Percentiles rank a stretch among this genome's conserved stretches.
Conservation (phyloP, 1,140 invertebrate species). For the Laupala kohalensis region DNA sequence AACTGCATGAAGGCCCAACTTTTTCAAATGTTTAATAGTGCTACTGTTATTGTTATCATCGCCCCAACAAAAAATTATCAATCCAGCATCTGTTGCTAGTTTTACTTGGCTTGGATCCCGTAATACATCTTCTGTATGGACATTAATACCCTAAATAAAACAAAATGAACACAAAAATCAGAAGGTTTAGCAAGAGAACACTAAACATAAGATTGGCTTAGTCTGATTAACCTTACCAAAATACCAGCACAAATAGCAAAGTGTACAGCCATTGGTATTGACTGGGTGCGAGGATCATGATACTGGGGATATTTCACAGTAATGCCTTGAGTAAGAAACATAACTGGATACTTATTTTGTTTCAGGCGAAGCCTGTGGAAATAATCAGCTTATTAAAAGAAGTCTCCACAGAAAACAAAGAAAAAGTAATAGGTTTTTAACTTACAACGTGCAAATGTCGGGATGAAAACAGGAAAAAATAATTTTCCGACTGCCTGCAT, state of each 20-base stretch:
- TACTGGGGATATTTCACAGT: slow-evolving; percentile 70
- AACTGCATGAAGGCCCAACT: slow-evolving; percentile 77
- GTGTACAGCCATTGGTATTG: slow-evolving; percentile 65
- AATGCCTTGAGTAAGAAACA: slow-evolving; percentile 81
- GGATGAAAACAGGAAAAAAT: slow-evolving; percentile 92
- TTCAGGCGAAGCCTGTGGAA: slow-evolving; percentile 58
- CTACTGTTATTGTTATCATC: slow-evolving; percentile 83
- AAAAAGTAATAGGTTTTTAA: neutral
- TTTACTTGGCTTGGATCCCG: slow-evolving; percentile 67
- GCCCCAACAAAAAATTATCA: slow-evolving; percentile 92
- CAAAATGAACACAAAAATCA: neutral
- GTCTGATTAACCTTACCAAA: slow-evolving; percentile 42
- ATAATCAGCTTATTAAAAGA: neutral
- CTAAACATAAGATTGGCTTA: neutral
- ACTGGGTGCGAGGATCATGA: slow-evolving; percentile 66
- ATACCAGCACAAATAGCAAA: slow-evolving; percentile 67
- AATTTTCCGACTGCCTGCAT: slow-evolving; percentile 64
- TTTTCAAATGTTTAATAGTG: slow-evolving; percentile 75
- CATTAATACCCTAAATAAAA: slow-evolving; percentile 62
- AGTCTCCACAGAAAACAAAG: neutral
- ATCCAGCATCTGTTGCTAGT: slow-evolving; percentile 55
- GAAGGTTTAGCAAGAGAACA: neutral
- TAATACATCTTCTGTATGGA: slow-evolving; percentile 82
- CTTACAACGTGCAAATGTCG: slow-evolving; percentile 79
- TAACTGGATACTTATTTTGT: slow-evolving; percentile 89